Conservation (phyloP, 1,140 invertebrate genomes). For the Phymorhynchus buccinoides region DNA sequence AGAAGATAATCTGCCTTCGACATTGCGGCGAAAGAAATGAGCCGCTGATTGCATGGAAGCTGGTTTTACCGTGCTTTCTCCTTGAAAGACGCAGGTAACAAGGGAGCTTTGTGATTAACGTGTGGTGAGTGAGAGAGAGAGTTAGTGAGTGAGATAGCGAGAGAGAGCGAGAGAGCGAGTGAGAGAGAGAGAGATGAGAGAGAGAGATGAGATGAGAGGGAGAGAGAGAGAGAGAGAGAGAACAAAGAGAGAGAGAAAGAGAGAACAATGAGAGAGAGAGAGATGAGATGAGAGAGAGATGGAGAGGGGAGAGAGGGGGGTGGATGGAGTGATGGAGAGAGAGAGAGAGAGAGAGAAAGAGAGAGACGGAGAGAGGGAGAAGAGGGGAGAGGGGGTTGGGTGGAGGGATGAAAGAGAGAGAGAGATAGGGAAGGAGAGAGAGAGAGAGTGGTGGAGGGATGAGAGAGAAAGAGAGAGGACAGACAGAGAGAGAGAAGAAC, state of each 20-base stretch:
- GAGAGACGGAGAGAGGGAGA: background rate
- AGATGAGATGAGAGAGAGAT: background rate
- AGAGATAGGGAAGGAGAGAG: background rate
- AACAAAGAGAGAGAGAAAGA: background rate
- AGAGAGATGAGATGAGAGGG: background rate
- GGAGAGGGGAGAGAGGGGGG: background rate
- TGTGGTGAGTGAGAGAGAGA: no score
- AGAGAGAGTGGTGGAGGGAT: background rate
- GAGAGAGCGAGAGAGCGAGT: background rate
- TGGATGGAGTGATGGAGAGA: background rate
- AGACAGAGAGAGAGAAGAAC: background rate
- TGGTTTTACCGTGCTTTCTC: background rate
- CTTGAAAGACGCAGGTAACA: no score
- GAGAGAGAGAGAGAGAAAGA: background rate
- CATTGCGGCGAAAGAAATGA: conserved; percentile 1
- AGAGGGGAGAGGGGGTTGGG: no score
- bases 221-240: background rate
- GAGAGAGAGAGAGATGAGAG: background rate
- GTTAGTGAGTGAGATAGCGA: background rate
- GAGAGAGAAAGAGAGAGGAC: background rate
- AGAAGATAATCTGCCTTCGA: background rate
- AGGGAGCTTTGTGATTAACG: no score
- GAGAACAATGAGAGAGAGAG: background rate
- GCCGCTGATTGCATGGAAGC: background rate
- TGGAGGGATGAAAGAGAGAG: background rate